Evolutionary conservation across 2,888 invertebrate genomes (phyloP), one percentile per base, ranked within the genome.

Genomic region (Morpho helenor): DNA sequence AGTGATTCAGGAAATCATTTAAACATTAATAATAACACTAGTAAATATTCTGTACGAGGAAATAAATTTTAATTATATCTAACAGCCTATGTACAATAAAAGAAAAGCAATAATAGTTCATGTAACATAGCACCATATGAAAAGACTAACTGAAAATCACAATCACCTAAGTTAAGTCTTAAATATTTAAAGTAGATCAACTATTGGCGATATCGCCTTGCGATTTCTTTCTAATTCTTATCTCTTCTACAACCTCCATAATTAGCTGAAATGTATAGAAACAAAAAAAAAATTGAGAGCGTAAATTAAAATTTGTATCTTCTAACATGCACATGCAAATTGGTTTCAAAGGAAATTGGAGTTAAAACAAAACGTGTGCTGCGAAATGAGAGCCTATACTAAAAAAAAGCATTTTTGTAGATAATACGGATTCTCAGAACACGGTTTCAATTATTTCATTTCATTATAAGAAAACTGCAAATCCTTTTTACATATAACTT

Each of bases 191-290:
- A 66, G 66, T 7, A 45, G 67, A 77, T 86, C 79, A 87, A 76
- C 82, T 84, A 76, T 78, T 78, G 42, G 71, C 72, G 64, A 80
- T 68, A 70, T 87, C 84, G 79, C 81, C 82, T 73, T 87, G 84
- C 72, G 87, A 83, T 77, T 85, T 89, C 72, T 88, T 87, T 79
- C 88, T 84, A 83, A 90, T 85, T 84, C 89, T 81, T 85, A 90
- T 90, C 73, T 90, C 90, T 85, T 90, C 90, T 66, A 90, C 87
- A 79, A 90, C 88, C 81, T 90, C 90, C 89, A 89, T 89, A 68
- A 90, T 90, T 65, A 88, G 87, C 89, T 89, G 90, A 87, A 89
- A 88, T 81, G 77, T 82, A 70, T 64, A 80, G 85, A 83, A 70
- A 68, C 59, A 66, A 69, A 64, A 48, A 66, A n/a, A 68, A 64